Evolutionary conservation across 2,113 vertebrate species (phyloP).

Genomic region (Gobio gobio): DNA sequence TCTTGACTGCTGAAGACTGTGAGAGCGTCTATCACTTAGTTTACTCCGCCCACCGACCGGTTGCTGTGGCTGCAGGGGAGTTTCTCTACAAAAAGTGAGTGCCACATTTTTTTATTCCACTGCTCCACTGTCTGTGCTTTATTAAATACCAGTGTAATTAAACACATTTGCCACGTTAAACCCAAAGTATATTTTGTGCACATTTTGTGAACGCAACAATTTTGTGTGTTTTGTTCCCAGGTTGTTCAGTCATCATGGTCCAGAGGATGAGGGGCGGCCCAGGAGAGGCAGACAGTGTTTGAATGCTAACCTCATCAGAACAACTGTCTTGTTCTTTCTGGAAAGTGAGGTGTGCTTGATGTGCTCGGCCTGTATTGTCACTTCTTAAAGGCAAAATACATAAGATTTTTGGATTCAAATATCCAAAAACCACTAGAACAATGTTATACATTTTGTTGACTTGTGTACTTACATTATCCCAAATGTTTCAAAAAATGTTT

Average conservation of each 20-base stretch:
- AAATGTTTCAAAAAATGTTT: too few species aligned
- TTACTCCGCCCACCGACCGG: constrained; percentile 96
- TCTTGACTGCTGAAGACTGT: constrained; percentile 97
- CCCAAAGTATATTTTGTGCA: too few species aligned
- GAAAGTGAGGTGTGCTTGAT: constrained; percentile 89
- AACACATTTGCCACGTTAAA: background rate
- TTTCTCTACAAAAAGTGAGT: constrained; percentile 98
- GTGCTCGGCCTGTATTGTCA: background rate
- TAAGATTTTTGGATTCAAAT: too few species aligned
- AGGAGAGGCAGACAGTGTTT: constrained; percentile 95
- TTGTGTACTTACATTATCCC: too few species aligned
- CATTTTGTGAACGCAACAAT: background rate
- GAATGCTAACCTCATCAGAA: constrained; percentile 97
- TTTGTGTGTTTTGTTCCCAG: constrained; percentile 66
- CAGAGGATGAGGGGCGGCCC: constrained; percentile 92
- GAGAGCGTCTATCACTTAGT: constrained; percentile 99
- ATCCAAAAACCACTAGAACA: too few species aligned
- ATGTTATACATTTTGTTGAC: too few species aligned
- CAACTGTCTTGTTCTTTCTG: constrained; percentile 98
- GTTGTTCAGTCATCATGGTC: constrained; percentile 93
- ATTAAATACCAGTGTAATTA: background rate
- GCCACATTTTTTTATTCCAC: background rate
- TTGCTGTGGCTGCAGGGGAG: constrained; percentile 96
- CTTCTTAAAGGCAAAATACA: background rate
- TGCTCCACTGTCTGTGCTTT: background rate